phyloP scores from a whole-genome alignment of 64 coral and sea anemone species.

The Montipora foliosa region DNA sequence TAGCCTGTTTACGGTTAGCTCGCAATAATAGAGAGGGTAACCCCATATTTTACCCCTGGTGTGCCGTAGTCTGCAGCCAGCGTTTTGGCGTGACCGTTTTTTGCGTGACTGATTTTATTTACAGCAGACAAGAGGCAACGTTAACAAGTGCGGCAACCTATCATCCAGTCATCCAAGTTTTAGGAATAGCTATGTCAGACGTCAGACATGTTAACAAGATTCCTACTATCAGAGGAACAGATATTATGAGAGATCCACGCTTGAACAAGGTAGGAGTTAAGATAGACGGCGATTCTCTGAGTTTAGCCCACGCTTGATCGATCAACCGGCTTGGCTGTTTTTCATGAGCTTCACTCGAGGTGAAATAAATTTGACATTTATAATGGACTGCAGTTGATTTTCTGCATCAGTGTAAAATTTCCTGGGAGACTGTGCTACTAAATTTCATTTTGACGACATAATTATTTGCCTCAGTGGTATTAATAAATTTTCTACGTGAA shows the following conservation, averaged over 20 bases:
- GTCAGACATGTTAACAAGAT: slow-evolving; percentile 85
- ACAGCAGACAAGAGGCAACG: background rate
- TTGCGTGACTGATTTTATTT: slow-evolving; percentile 13
- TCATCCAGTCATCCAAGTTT: background rate
- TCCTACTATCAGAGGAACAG: slow-evolving; percentile 88
- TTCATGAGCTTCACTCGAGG: background rate
- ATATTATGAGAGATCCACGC: slow-evolving; percentile 79
- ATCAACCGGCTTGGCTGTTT: background rate
- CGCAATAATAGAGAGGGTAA: too few relatives aligned
- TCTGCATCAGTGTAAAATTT: too few relatives aligned
- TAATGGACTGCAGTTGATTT: too few relatives aligned
- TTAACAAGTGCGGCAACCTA: background rate
- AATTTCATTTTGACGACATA: too few relatives aligned
- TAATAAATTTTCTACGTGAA: too few relatives aligned
- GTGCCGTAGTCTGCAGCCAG: too few relatives aligned
- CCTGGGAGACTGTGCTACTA: too few relatives aligned
- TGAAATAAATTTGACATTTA: too few relatives aligned
- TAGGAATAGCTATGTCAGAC: slow-evolving; percentile 63
- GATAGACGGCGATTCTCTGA: too few relatives aligned
- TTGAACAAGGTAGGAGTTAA: slow-evolving; percentile 76
- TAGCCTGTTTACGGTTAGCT: too few relatives aligned
- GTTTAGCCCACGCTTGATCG: background rate
- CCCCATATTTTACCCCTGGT: too few relatives aligned
- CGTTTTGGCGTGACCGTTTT: background rate
- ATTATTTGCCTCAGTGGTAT: too few relatives aligned